phyloP scores from a whole-genome alignment of 2,797 vertebrate genomes.

The Pampus argenteus region DNA sequence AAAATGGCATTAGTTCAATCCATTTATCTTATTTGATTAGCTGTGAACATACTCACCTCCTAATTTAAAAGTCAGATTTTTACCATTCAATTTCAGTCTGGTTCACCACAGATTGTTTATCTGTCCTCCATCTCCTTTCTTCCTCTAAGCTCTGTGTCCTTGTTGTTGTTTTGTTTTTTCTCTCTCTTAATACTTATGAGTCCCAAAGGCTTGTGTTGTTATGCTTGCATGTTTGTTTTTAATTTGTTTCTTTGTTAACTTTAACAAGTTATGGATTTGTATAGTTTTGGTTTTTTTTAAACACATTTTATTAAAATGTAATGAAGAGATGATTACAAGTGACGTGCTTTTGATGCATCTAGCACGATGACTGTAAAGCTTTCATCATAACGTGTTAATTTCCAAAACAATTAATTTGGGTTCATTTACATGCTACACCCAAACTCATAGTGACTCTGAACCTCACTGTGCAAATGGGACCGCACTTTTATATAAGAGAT shows the following conservation, averaged over 20 bases:
- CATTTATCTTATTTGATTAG: constrained; percentile 26
- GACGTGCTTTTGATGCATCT: background rate
- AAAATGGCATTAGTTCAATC: constrained; percentile 44
- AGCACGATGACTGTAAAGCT: background rate
- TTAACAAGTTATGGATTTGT: too few species aligned
- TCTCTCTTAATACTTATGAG: background rate
- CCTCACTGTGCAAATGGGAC: too few species aligned
- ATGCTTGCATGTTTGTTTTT: constrained; percentile 3
- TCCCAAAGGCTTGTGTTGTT: constrained; percentile 19
- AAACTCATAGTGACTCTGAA: too few species aligned
- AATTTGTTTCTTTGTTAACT: background rate
- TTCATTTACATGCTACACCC: background rate
- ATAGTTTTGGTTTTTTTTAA: too few species aligned
- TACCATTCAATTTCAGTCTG: constrained; percentile 9
- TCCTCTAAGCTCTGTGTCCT: constrained; percentile 9
- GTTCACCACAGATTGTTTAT: constrained; percentile 16
- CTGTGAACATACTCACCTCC: constrained; percentile 26
- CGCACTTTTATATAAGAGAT: too few species aligned
- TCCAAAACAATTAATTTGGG: background rate
- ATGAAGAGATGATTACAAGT: background rate
- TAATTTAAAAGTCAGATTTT: constrained; percentile 12
- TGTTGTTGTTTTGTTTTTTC: constrained; percentile 7
- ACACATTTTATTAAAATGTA: background rate
- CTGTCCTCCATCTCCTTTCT: constrained; percentile 8
- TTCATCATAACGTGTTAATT: background rate